Percentiles rank a stretch among this genome's conserved stretches.
Conservation (phyloP, 2,113 vertebrate genomes). For the Cavia aperea region DNA sequence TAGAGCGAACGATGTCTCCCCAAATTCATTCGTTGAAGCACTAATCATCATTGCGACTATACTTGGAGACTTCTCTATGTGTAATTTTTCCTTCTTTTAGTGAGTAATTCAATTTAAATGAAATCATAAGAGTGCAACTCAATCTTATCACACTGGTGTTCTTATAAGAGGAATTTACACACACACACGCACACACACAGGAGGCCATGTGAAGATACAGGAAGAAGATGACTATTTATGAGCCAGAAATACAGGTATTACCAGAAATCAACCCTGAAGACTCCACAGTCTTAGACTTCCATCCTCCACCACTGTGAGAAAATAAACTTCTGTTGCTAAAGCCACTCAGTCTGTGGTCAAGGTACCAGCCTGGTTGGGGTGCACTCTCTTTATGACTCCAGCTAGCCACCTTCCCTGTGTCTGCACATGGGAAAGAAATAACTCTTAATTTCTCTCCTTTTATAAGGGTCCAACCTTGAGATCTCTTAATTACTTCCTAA, state of each 20-base stretch:
- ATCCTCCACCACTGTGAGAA: not conserved
- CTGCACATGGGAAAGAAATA: not conserved
- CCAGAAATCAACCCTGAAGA: not conserved
- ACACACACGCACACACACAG: not conserved
- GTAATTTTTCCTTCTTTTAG: not conserved
- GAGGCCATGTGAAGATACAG: not conserved
- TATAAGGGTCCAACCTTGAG: not conserved
- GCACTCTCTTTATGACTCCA: not conserved
- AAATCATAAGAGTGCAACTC: not conserved
- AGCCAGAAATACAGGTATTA: not conserved
- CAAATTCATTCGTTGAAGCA: not conserved
- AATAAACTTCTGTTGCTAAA: not conserved
- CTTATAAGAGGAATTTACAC: not conserved
- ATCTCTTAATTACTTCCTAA: not conserved
- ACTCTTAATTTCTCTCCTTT: not conserved
- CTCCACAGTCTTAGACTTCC: too few relatives aligned
- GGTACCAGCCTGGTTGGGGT: not conserved
- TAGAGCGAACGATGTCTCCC: not conserved
- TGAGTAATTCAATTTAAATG: not conserved
- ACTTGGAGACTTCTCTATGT: not conserved
- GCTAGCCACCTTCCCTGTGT: not conserved
- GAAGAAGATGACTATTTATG: rapidly evolving
- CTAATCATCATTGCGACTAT: not conserved
- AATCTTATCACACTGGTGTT: not conserved
- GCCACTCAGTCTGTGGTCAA: not conserved